Base-by-base conservation (phyloP, 2,888 invertebrate genomes). In the Adineta ricciae region DNA sequence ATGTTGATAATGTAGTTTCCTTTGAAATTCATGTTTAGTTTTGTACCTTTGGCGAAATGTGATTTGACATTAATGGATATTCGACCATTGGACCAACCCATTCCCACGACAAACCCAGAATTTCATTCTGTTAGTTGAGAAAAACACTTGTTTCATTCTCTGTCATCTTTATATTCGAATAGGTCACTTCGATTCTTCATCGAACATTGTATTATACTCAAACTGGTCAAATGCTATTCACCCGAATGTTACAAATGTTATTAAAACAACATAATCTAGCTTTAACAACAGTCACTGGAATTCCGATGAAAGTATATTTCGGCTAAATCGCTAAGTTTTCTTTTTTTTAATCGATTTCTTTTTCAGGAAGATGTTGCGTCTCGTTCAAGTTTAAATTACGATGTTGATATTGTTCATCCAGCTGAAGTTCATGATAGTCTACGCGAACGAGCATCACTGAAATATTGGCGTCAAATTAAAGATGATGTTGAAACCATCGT, bases 321-420 rank as follows among this genome's bases (percentile, higher is more conserved):
- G 11, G 46, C 5, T 11, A 46, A 46, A 8, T 46, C 5, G 11
- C 11, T 46, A 8, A 11, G 5, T 46, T 46, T 46, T 46, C 46
- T 46, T 46, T 8, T 46, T 11, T 46, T 46, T 46, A n/a, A n/a
- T n/a, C n/a, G n/a, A n/a, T 46, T 50, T 78, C 46, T 64, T 64
- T n/a, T 21, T 73, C 87, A 91, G 92, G 97, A 98, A 91, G 97
- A 98, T 90, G 97, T 97, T 92, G 97, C 97, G 90, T 96, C 97
- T 0, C 95, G 95, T 89, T 96, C 96, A 0, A 98, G 97, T 86
- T 96, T 97, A 0, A 98, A 98, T 91, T 99, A 99, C 89, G 98
- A 99, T 90, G 99, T 99, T 0, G 98, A 98, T 91, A 94, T 99
- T 86, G 94, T 97, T 87, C 98, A 99, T 90, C 93, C 95, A 0